phyloP scores from a whole-genome alignment of 53 echinoderm and acorn worm species.

The Holothuria leucospilota region DNA sequence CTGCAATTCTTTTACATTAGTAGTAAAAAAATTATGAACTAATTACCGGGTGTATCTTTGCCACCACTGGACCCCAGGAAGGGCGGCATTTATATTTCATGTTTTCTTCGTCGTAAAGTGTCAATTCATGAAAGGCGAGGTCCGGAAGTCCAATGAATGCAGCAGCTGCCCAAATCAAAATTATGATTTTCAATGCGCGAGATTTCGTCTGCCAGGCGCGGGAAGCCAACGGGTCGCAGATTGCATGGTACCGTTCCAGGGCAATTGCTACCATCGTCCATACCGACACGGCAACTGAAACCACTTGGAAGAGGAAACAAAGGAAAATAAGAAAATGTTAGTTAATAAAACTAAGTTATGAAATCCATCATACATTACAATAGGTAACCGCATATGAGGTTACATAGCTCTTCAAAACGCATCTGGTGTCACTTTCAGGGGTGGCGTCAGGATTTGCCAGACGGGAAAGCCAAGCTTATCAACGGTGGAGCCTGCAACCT shows the following conservation, averaged over 20 bases:
- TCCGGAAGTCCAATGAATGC: constrained; percentile 71
- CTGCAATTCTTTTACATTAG: no score
- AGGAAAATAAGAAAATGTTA: neutral
- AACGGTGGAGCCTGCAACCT: no score
- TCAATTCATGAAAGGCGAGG: constrained; percentile 59
- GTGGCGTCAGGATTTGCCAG: no score
- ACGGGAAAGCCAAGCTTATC: no score
- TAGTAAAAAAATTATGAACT: neutral
- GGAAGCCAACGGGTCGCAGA: constrained; percentile 90
- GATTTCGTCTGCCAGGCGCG: constrained; percentile 94
- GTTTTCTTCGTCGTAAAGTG: neutral
- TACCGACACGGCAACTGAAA: constrained; percentile 85
- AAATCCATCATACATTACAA: neutral
- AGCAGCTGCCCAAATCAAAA: constrained; percentile 72
- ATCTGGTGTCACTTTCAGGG: no score
- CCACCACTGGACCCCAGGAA: neutral
- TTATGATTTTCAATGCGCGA: constrained; percentile 88
- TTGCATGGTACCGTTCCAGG: constrained; percentile 93
- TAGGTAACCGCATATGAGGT: no score
- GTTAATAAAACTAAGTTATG: no score
- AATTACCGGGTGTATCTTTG: constrained; percentile 4
- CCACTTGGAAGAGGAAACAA: constrained; percentile 48
- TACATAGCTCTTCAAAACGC: no score
- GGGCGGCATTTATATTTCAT: constrained; percentile 17
- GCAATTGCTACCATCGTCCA: constrained; percentile 99